Conservation (phyloP, 1,140 invertebrate species). For the Camponotus vicinus region DNA sequence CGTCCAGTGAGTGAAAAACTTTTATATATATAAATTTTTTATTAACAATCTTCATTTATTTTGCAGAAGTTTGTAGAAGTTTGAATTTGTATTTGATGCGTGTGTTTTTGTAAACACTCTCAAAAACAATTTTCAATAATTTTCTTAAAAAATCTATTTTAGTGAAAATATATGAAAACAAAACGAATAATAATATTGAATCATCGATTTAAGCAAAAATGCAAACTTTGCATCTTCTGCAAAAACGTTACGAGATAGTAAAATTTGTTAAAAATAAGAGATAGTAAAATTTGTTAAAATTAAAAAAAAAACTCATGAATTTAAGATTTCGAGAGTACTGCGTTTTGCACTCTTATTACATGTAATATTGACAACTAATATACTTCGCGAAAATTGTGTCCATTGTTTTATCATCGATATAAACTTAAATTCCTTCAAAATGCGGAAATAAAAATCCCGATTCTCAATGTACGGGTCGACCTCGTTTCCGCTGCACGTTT, state of each 20-base stretch:
- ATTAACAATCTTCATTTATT: too few relatives aligned
- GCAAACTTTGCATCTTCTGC: not conserved
- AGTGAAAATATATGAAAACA: not conserved
- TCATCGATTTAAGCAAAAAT: not conserved
- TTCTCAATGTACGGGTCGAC: constrained; percentile 32
- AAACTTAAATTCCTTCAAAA: constrained; percentile 29
- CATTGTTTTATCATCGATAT: constrained; percentile 20
- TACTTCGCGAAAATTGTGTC: not conserved
- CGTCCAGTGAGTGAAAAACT: too few relatives aligned
- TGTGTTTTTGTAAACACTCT: too few relatives aligned
- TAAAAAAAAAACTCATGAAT: not conserved
- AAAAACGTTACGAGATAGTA: too few relatives aligned
- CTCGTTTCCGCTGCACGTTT: constrained; percentile 43
- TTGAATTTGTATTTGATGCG: too few relatives aligned
- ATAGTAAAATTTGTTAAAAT: not conserved
- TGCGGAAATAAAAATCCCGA: constrained; percentile 47
- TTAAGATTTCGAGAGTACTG: constrained; percentile 4
- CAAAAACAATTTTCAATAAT: too few relatives aligned
- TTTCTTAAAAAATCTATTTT: too few relatives aligned
- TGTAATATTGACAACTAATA: constrained; percentile 6
- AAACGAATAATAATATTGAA: not conserved
- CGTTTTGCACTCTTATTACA: not conserved
- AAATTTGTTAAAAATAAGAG: not conserved
- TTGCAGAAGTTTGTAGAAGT: too few relatives aligned
- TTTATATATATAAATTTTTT: too few relatives aligned